Evolutionary conservation across 2,113 vertebrate genomes (phyloP), one percentile per base, ranked within the genome.

Genomic region (Willisornis vidua): DNA sequence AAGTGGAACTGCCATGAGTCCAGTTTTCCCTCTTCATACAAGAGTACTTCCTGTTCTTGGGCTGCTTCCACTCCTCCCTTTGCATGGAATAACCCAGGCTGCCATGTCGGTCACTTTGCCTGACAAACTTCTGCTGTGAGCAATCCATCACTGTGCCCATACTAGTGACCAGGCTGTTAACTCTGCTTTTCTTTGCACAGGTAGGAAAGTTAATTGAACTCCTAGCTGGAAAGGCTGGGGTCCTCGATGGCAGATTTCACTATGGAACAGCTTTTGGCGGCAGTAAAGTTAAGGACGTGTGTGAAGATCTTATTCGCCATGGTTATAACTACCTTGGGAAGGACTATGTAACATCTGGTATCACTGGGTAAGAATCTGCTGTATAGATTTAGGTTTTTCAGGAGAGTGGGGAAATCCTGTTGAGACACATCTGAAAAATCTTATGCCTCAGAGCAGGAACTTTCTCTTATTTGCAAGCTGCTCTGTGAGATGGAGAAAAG

Each of bases 291-390:
- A 99, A 99, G 95, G 99, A 99, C 16, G 99, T 99, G 75, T 99
- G 99, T 57, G 99, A 99, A 96, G 99, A 99, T 96, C 99, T 99
- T 4, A 99, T 99, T 84, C 99, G 98, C 92, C 98, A 99, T 12
- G 99, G 99, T 57, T 99, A 99, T 97, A 99, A 99, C 98, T 99
- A 99, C 97, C 98, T 99, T 89, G 99, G 99, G 87, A 99, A 99
- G 94, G 99, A 99, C 97, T 99, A 98, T 4, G 99, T 99, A 87
- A 99, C 99, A 70, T 99, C 99, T 52, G 99, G 99, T 95, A 99
- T 99, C 97, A 99, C 99, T 8, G 99, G 99, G 99, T 99, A 97
- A 98, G 98, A 85, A 51, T 83, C 62, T 87, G 76, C 62, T 96
- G 16, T 33, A 81, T 66, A 43, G 54, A 70, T 96, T 82, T 75